Conservation (phyloP, 1,140 invertebrate species). For the Stegodyphus dumicola region DNA sequence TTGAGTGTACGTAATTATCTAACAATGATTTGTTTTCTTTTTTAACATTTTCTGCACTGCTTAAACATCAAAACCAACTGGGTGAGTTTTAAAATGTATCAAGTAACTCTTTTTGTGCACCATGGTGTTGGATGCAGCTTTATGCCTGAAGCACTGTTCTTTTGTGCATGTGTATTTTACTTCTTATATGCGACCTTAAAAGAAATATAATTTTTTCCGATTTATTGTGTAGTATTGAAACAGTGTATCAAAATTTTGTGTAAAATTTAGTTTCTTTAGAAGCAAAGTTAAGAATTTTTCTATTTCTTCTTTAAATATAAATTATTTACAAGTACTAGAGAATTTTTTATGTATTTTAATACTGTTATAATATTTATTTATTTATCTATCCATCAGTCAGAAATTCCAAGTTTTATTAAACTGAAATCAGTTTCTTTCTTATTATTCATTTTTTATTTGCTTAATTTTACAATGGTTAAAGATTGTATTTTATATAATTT, state of each 20-base stretch:
- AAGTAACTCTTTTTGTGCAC: constrained; percentile 22
- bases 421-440: no score
- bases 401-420: no score
- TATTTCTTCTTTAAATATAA: no score
- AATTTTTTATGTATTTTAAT: no score
- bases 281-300: no score
- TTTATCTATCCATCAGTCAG: no score
- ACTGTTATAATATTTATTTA: no score
- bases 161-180: constrained; percentile 5
- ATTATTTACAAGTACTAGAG: no score
- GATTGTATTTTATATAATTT: constrained; percentile 23
- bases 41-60: constrained; percentile 47
- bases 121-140: constrained; percentile 31
- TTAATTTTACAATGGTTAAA: background rate
- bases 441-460: background rate
- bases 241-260: no score
- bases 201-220: no score
- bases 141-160: constrained; percentile 24
- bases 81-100: constrained; percentile 45
- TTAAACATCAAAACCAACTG: constrained; percentile 46
- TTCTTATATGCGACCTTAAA: background rate
- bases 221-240: no score
- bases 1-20: background rate
- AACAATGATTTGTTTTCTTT: constrained; percentile 33
- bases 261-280: no score